Base-by-base conservation (phyloP, 2,888 invertebrate species). In the Erebia palarica region DNA sequence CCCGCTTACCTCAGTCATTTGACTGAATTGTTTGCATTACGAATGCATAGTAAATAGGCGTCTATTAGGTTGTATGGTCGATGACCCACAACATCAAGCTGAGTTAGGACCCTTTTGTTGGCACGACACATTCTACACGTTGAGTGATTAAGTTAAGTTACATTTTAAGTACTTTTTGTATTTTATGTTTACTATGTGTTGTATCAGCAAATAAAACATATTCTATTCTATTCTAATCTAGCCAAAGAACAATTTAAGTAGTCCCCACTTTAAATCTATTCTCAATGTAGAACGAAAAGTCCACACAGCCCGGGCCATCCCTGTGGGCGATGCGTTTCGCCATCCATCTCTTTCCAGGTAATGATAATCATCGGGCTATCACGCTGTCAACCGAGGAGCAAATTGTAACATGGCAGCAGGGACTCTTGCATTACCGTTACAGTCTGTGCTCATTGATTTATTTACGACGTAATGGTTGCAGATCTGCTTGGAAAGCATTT, bases 321-420 rank as follows among this genome's bases (percentile, higher is more conserved):
- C 71, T 75, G 55, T 13, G 16, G 55, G 47, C 64, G 42, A 59
- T 51, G 65, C 57, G 58, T 64, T 70, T 61, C 66, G 61, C 70
- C 61, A 70, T 70, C 71, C 65, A 72, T 78, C 78, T 79, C 80
- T 75, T 74, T 86, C 83, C 81, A 83, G 78, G 75, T 89, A 89
- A 91, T 90, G 89, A 88, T 86, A 86, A 88, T 87, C 87, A 89
- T 89, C 86, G 84, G 78, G 78, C 80, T 77, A 78, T 81, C 82
- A 74, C 69, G 75, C 77, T 78, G 84, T 86, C 88, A 85, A 82
- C 81, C 81, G 78, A 80, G 79, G 80, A 82, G 86, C 84, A 88
- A 88, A 88, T 87, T 87, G 88, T 87, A 85, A 80, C 79, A 84
- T 82, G 77, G 82, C 80, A 58, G 82, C 79, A 53, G 47, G 61